Evolutionary conservation across 2,797 vertebrate genomes (phyloP), one percentile per base, ranked within the genome.

Genomic region (Aphelocoma californica): DNA sequence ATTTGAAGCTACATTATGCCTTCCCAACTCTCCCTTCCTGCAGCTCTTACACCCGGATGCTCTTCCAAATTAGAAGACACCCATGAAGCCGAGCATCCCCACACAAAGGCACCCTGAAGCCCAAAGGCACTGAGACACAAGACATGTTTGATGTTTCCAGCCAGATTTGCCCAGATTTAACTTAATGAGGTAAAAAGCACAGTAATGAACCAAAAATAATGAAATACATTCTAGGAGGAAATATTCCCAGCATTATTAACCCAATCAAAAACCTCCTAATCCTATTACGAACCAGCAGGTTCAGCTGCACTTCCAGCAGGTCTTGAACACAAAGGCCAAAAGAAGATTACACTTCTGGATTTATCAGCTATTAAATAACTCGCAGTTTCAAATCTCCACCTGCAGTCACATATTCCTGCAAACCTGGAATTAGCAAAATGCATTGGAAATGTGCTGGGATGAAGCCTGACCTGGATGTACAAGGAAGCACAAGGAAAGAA

Each of bases 341-440:
- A 91, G 95, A 56, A 92, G 92, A 92, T 95, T 75, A 93, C 4
- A 10, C 62, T 74, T 50, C 90, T 51, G 70, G 86, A 74, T 92
- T 92, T 72, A 92, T 91, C 88, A 81, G 87, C 85, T 81, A 53
- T 61, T 88, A 72, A 92, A 66, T 73, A 93, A 92, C 90, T 77
- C 7, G 0, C 40, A 9, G 57, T 92, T 88, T 88, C 85, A 60
- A 62, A 86, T 24, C 87, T 72, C 82, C 40, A 86, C 65, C 90
- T 79, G 57, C 66, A 69, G 29, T 9, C 42, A 24, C 6, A 12
- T 19, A 28, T 16, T 71, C 81, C 69, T 50, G 47, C 50, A 54
- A 60, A 45, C 38, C 61, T 77, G 28, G 34, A 47, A 64, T 25
- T 13, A 34, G 25, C 1, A 13, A 73, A 62, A 29, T 8, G 64